Base-by-base conservation (phyloP, 1,140 invertebrate genomes). In the Drosophila mauritiana region DNA sequence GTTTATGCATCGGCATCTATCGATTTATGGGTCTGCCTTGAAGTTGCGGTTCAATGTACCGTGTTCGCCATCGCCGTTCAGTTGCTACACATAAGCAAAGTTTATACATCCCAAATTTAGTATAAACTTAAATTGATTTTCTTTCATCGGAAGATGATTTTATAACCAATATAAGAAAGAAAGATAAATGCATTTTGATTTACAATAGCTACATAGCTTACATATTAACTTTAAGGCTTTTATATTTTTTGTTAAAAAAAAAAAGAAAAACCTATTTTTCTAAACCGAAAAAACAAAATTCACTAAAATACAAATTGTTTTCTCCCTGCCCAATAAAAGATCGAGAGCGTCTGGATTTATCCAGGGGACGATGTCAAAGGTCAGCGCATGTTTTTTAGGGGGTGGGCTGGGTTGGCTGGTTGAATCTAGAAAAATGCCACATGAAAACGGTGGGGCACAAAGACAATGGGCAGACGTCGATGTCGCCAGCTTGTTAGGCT, bases 401-500 rank as follows among this genome's bases (percentile, higher is more conserved):
- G 78, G 42, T 39, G 67, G 51, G 53, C 43, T 49, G 64, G 79
- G 74, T 78, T 82, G 83, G 84, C 77, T 31, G 31, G 31, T 31
- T 31, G 79, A 78, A 88, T 88, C 83, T 83, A 86, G 70, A 86
- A 86, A 89, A 86, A 84, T 84, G 84, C 80, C 84, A 61, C 36
- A 68, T 57, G 53, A 54, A 69, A 76, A 52, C 27, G 64, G 22
- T 15, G 25, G 58, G 54, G 56, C 20, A 56, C 4, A 56, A 52
- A 74, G 62, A 89, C 84, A 86, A 86, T 86, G 80, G 84, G 84
- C 84, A 89, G 84, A 84, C 84, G 83, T 80, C 62, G 65, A 77
- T 17, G 83, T 78, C 65, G 69, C 77, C 53, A 74, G 80, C 80
- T 83, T 89, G 84, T 88, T 83, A 89, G 67, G 67, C 57, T 59